These are phyloP conservation scores for Papilio machaon DNA, from an alignment of 1,140 invertebrate species.

Conservation along the genomic window DNA sequence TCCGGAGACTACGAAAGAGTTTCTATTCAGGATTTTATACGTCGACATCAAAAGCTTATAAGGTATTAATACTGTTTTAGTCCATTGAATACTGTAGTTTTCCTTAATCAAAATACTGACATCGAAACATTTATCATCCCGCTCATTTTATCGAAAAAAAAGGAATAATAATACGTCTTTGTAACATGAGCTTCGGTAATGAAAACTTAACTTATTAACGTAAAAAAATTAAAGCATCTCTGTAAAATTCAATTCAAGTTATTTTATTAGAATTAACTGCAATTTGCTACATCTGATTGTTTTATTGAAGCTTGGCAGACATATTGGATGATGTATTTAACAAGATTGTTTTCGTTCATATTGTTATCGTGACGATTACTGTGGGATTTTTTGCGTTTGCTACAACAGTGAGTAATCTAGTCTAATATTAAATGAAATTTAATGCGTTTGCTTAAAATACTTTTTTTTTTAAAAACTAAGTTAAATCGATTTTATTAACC, in stretches of 20 bases:
- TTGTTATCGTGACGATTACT: conserved; percentile 47
- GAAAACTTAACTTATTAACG: background rate
- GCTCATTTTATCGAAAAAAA: too few species aligned
- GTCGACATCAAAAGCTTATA: conserved; percentile 50
- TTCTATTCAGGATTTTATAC: conserved; percentile 41
- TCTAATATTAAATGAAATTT: background rate
- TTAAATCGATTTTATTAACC: background rate
- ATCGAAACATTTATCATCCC: background rate
- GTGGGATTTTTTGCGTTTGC: conserved; percentile 56
- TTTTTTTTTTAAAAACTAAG: too few species aligned
- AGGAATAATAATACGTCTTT: too few species aligned
- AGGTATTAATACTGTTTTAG: conserved; percentile 28
- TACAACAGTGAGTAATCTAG: conserved; percentile 47
- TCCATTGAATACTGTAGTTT: background rate
- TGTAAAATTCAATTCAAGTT: background rate
- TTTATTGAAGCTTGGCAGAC: conserved; percentile 44
- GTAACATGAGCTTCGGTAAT: too few species aligned
- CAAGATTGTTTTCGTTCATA: conserved; percentile 52
- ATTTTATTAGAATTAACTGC: background rate
- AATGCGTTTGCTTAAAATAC: background rate
- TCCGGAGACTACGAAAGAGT: conserved; percentile 2
- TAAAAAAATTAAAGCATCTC: too few species aligned
- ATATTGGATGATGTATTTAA: conserved; percentile 52
- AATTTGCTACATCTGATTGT: background rate
- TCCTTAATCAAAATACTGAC: background rate